Evolutionary conservation across 2,888 invertebrate genomes (phyloP).

Genomic region (Cylindroiulus punctatus): DNA sequence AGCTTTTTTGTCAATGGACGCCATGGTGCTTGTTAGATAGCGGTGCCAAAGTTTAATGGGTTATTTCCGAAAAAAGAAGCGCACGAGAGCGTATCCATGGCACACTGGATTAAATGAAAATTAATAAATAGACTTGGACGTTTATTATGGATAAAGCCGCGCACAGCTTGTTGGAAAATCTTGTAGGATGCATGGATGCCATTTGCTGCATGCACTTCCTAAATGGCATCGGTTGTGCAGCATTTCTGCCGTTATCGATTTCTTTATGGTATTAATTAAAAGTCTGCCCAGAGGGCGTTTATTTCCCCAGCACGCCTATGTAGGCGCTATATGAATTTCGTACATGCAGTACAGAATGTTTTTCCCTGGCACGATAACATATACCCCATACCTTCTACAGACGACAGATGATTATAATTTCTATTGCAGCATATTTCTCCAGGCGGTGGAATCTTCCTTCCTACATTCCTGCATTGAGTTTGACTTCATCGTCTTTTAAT

Average conservation of each 20-base stretch:
- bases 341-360: background rate
- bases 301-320: background rate
- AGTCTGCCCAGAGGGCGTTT: constrained; percentile 50
- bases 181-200: constrained; percentile 11
- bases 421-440: constrained; percentile 8
- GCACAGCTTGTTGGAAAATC: constrained; percentile 14
- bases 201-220: constrained; percentile 27
- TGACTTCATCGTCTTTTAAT: constrained; percentile 42
- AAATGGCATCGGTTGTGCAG: constrained; percentile 22
- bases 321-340: background rate
- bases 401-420: constrained; percentile 45
- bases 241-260: constrained; percentile 53
- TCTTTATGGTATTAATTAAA: constrained; percentile 53
- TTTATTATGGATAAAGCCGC: background rate
- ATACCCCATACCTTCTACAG: background rate
- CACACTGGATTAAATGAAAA: background rate
- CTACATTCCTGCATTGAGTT: background rate
- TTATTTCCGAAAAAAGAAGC: background rate
- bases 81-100: background rate
- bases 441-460: constrained; percentile 6
- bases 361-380: background rate
- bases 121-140: constrained; percentile 11
- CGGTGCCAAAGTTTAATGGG: constrained; percentile 7
- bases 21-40: constrained; percentile 14
- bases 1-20: constrained; percentile 21